Base-by-base conservation (phyloP, 2,888 invertebrate species). In the Thereva nobilitata region DNA sequence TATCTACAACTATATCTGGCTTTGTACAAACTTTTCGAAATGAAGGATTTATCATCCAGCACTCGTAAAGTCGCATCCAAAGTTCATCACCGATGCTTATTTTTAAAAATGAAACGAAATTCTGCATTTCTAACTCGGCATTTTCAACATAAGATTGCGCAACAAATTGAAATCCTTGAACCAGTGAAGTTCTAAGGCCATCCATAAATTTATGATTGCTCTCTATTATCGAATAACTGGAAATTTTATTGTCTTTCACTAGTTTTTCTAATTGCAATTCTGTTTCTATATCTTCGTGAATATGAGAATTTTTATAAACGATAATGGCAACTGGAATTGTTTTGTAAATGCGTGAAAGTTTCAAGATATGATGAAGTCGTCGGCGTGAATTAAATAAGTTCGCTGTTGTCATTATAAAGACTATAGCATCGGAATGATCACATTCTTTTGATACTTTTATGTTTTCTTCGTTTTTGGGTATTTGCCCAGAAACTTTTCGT, bases 21-120 rank as follows among this genome's bases (percentile, higher is more conserved):
- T 73, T 67, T 2, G 61, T 70, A 23, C 75, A 76, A 74, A 82
- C 78, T 75, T 80, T 75, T 66, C 80, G 40, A 76, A 79, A 74
- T 70, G 81, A 72, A 69, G 76, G 72, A 75, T 79, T 73, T 9
- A 64, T 69, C 4, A 64, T 42, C 9, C 71, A 70, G 3, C 77
- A 75, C 9, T 71, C 66, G 0, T 79, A 80, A 45, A 88, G 79
- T 71, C 83, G 82, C 67, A 82, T 83, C 86, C 87, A 89, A 70
- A 89, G 82, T 78, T 87, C 87, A 67, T 84, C 84, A 4, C 86
- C 86, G 8, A 89, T 78, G 71, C 86, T 83, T 61, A 82, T 79
- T 66, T 84, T 79, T 65, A 89, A 79, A 72, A 87, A 85, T 2
- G 83, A 82, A 68, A 83, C 80, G 7, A 87, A 74, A 47, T 81